Evolutionary conservation across 1,140 invertebrate species (phyloP).

Genomic region (Solenopsis fugax): DNA sequence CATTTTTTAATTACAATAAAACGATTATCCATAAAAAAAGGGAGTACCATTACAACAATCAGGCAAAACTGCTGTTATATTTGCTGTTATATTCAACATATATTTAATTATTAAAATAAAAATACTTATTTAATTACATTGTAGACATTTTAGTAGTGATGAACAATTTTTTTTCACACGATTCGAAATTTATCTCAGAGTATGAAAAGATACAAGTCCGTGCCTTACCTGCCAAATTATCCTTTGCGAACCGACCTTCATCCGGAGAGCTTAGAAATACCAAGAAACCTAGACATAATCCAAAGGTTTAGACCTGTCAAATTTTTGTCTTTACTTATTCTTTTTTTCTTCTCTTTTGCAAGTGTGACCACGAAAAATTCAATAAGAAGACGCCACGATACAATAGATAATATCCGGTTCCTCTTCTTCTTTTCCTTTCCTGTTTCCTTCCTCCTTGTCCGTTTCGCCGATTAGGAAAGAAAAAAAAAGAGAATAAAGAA

Average conservation of each 20-base stretch:
- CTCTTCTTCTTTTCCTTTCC: not conserved
- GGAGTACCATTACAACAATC: not conserved
- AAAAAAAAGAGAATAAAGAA: not conserved
- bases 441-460: not conserved
- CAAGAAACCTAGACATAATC: too few relatives aligned
- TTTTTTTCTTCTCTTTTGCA: slow-evolving; percentile 36
- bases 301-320: too few relatives aligned
- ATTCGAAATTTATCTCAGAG: not conserved
- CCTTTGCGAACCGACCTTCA: too few relatives aligned
- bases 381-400: slow-evolving; percentile 83
- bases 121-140: not conserved
- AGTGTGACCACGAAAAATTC: slow-evolving; percentile 77
- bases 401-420: slow-evolving; percentile 84
- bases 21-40: not conserved
- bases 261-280: too few relatives aligned
- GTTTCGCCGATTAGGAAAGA: not conserved
- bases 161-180: not conserved
- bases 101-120: not conserved
- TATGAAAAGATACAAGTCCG: too few relatives aligned
- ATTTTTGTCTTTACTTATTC: not conserved
- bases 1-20: not conserved
- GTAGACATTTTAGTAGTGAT: not conserved
- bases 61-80: not conserved
- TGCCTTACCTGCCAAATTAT: too few relatives aligned
- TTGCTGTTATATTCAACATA: not conserved